Percentiles rank a stretch among this genome's conserved stretches.
Evolutionary conservation across 2,888 invertebrate species (phyloP).

Genomic region (Xanthia icteritia): DNA sequence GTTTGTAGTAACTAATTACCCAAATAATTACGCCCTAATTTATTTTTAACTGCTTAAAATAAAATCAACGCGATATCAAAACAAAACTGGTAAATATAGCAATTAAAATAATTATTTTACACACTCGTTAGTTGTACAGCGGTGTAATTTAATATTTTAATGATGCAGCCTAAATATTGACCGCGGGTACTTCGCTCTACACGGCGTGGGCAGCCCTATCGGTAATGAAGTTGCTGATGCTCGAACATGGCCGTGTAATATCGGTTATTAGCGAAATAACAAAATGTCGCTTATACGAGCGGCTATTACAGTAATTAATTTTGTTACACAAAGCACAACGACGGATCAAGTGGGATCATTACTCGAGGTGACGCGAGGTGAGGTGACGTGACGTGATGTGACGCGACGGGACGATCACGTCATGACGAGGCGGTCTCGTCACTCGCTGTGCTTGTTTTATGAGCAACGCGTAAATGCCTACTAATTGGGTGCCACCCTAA

Average conservation of each 20-base stretch:
- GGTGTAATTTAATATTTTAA: conserved; percentile 59
- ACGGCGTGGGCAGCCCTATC: conserved; percentile 38
- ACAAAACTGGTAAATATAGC: conserved; percentile 6
- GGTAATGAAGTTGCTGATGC: conserved; percentile 52
- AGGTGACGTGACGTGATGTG: conserved; percentile 17
- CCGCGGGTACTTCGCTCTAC: conserved; percentile 12
- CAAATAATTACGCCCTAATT: background rate
- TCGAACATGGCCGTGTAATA: conserved; percentile 40
- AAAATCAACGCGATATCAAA: conserved; percentile 10
- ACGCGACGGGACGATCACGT: conserved; percentile 11
- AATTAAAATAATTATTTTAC: conserved; percentile 31
- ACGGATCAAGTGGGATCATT: conserved; percentile 47
- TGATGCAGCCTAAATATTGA: conserved; percentile 51
- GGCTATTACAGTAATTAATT: conserved; percentile 64
- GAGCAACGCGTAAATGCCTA: conserved; percentile 57
- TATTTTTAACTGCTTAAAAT: conserved; percentile 1
- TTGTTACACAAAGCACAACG: conserved; percentile 46
- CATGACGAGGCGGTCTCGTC: conserved; percentile 43
- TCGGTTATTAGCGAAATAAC: conserved; percentile 60
- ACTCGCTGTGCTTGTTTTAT: conserved; percentile 58
- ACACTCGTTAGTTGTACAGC: conserved; percentile 29
- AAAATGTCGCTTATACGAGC: conserved; percentile 49
- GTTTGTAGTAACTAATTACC: background rate
- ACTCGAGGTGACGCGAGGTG: conserved; percentile 48
- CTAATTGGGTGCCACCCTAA: conserved; percentile 65